Base-by-base conservation (phyloP, 92 coral and sea anemone species). In the Scolanthus callimorphus region DNA sequence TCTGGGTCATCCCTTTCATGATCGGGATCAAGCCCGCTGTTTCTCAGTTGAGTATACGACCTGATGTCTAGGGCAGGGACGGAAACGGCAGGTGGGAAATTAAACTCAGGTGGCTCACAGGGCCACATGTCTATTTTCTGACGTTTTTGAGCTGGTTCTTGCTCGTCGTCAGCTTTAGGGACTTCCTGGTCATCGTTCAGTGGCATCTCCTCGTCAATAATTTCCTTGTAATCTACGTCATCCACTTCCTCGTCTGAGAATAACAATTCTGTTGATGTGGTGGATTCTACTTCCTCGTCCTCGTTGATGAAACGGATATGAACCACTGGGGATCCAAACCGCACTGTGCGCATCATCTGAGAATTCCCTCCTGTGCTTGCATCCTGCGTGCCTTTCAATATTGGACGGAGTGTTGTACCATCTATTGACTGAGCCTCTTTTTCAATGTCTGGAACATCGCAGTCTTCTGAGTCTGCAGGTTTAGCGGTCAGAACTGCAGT, bases 201-300 rank as follows among this genome's bases (percentile, higher is more conserved):
- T 49, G 71, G 71, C 3, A 65, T 60, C 21, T 65, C 39, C 45
- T 65, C 59, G 55, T 67, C 74, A 45, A 39, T 27, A 11, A 6
- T 55, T 29, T 41, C 31, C 2, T 4, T 17, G 4, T 20, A 1
- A 15, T 1, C 1, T 20, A 22, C 34, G 8, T 10, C 22, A 22
- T 0, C 49, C 0, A 53, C 63, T 46, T 55, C 63, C 19, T 67
- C 74, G 28, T 67, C 74, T 19, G 74, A 67, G 46, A 54, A 67
- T 55, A 67, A 44, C 27, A 67, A 17, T 27, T 67, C 74, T 13
- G 74, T 67, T 17, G 74, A 67, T 37, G 74, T 31, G 22, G 74
- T 67, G 27, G 74, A 67, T 30, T 54, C 74, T 11, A 25, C 27
- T 52, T 67, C 74, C 17, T 67, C 62, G 15, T 9, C 1, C 1